These are phyloP conservation scores for Phodopus roborovskii DNA, from an alignment of 2,113 vertebrate species.

Conservation along the genomic window DNA sequence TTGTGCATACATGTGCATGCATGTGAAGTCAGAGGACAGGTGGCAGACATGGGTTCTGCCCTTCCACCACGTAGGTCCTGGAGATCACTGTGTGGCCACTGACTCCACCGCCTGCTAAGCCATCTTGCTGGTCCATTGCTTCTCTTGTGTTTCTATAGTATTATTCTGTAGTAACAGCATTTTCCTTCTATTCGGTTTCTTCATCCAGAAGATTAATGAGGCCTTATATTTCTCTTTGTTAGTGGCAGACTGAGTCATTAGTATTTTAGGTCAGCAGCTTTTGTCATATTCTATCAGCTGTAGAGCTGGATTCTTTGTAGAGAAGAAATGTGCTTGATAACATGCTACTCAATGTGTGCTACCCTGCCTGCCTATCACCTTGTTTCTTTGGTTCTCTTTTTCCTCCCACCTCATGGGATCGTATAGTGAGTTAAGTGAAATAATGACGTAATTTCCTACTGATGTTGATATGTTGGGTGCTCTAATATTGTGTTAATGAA, in stretches of 20 bases:
- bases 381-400: not conserved
- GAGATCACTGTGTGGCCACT: not conserved
- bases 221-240: not conserved
- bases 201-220: not conserved
- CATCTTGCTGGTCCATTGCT: not conserved
- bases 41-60: not conserved
- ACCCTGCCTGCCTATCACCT: not conserved
- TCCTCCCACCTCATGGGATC: not conserved
- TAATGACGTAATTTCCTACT: not conserved
- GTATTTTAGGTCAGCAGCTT: not conserved
- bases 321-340: not conserved
- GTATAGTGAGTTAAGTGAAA: not conserved
- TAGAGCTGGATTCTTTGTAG: not conserved
- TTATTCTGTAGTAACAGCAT: not conserved
- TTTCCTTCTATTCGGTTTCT: not conserved
- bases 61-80: not conserved
- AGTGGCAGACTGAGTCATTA: not conserved
- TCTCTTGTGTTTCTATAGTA: not conserved
- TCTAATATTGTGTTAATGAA: not conserved
- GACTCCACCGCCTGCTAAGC: not conserved
- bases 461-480: not conserved
- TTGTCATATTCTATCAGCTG: not conserved
- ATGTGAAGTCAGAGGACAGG: not conserved
- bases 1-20: not conserved
- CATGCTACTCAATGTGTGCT: not conserved